These are phyloP conservation scores for Nyctereutes procyonoides DNA, from an alignment of 2,113 vertebrate genomes.

Conservation along the genomic window DNA sequence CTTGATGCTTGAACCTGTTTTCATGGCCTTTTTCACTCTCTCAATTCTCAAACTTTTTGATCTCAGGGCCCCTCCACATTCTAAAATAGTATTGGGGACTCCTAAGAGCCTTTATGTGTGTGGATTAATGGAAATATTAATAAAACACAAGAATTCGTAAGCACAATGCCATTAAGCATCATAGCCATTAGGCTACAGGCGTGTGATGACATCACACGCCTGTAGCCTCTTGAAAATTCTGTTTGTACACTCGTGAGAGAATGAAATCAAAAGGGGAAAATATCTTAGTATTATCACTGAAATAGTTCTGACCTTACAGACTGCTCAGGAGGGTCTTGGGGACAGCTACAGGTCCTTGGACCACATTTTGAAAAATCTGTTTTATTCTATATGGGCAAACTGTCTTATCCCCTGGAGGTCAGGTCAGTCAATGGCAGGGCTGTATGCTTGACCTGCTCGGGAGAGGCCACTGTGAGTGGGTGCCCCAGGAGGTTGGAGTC, in stretches of 20 bases:
- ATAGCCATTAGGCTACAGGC: not conserved
- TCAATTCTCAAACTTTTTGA: not conserved
- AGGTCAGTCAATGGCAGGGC: not conserved
- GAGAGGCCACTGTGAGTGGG: not conserved
- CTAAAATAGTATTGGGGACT: not conserved
- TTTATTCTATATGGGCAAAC: not conserved
- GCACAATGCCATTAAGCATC: not conserved
- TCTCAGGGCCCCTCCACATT: not conserved
- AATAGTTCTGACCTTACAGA: not conserved
- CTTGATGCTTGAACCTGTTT: not conserved
- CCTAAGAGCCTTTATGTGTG: not conserved
- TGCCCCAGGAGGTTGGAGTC: not conserved
- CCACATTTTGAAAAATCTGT: not conserved
- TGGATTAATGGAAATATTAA: not conserved
- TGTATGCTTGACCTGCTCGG: not conserved
- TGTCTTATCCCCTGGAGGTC: not conserved
- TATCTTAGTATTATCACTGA: not conserved
- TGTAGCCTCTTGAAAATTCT: not conserved
- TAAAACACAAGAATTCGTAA: not conserved
- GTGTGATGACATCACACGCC: rapidly evolving
- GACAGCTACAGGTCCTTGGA: not conserved
- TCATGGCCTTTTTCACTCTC: not conserved
- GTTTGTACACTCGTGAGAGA: not conserved
- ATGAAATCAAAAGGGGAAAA: not conserved
- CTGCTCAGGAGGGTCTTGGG: not conserved